phyloP scores from a whole-genome alignment of 2,797 vertebrate genomes.

The Tapera naevia region DNA sequence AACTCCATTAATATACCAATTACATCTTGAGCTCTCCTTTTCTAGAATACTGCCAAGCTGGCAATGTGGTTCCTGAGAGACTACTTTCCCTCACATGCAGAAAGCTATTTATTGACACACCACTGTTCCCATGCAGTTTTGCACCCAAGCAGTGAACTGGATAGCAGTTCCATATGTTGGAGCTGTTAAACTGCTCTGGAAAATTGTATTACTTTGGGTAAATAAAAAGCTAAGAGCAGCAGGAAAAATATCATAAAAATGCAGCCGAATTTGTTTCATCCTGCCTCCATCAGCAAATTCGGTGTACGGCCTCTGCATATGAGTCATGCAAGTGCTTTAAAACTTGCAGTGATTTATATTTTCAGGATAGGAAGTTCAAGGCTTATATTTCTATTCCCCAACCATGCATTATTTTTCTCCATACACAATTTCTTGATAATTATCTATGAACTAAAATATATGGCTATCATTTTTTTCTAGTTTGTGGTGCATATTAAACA shows the following conservation, averaged over 20 bases:
- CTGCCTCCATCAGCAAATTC: conserved; percentile 73
- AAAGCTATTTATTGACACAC: conserved; percentile 58
- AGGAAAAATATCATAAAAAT: conserved; percentile 71
- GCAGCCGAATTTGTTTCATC: conserved; percentile 67
- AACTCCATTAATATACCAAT: neutral
- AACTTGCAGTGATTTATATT: conserved; percentile 68
- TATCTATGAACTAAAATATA: conserved; percentile 65
- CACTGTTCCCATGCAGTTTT: conserved; percentile 28
- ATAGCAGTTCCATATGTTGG: conserved; percentile 61
- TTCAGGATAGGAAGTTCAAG: conserved; percentile 68
- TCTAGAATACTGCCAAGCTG: conserved; percentile 43
- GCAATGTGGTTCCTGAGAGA: conserved; percentile 32
- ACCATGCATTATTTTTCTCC: conserved; percentile 61
- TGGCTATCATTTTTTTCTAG: conserved; percentile 47
- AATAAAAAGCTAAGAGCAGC: conserved; percentile 68
- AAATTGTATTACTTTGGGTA: conserved; percentile 66
- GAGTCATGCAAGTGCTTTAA: conserved; percentile 67
- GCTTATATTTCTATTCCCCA: conserved; percentile 65
- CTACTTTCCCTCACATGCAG: conserved; percentile 10
- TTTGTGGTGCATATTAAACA: conserved; percentile 57
- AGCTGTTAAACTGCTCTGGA: conserved; percentile 60
- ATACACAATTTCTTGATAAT: conserved; percentile 63
- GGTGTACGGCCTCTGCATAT: conserved; percentile 65
- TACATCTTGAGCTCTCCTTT: neutral
- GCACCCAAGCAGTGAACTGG: conserved; percentile 59